Evolutionary conservation across 2,888 invertebrate genomes (phyloP), one percentile per base, ranked within the genome.

Genomic region (Linyphia triangularis): DNA sequence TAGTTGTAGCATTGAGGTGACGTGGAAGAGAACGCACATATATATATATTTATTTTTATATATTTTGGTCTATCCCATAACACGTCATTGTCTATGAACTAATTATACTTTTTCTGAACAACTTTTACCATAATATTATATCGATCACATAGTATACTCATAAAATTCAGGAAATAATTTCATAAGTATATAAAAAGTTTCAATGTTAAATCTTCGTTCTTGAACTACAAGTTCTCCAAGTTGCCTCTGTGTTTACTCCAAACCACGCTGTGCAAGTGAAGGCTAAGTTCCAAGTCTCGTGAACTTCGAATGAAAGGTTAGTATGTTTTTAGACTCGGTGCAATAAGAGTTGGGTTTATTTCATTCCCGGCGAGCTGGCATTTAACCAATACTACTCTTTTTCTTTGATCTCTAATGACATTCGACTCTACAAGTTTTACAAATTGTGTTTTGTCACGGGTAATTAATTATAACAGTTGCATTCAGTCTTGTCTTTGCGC

Each of bases 241-340:
- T 24, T 26, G 63, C 26, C 10, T 22, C n/a, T 73, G 28, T 30
- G 63, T 61, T 61, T 63, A 69, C 33, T n/a, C 4, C 3, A 10
- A 13, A 59, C 13, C 22, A 26, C 2, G 24, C 6, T 33, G 73
- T n/a, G 30, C 2, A 19, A 73, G 19, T 37, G 43, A 63, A 78
- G 78, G 78, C 78, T 70, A 22, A 13, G 61, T 63, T 78, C 85
- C 63, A 85, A 85, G 78, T 69, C 19, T 63, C 51, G 22, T 61
- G 70, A 85, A 85, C 85, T 63, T 30, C 3, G n/a, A 5, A 33
- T 26, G 79, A 51, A 86, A 86, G 85, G 85, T 86, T 86, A 86
- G 85, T 86, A 51, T 86, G 85, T 86, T 86, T 86, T 86, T 86
- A 86, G 85, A 86, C 43, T 85, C 70, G 24, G 43, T 78, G 77